Evolutionary conservation across 2,797 vertebrate species (phyloP).

Genomic region (Oreonectes daqikongensis): DNA sequence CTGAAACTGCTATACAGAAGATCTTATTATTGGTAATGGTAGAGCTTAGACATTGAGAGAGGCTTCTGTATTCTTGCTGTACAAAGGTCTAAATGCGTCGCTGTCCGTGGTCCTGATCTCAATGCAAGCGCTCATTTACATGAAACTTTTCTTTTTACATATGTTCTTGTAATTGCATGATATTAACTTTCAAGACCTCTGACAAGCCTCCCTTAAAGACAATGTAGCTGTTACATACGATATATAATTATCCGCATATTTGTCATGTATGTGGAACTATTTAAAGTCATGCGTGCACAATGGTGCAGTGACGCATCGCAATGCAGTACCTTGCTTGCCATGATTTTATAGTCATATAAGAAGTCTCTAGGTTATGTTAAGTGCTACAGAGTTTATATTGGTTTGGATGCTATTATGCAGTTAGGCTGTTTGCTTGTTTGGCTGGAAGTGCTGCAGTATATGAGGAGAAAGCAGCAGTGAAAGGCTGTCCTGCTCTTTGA

Average conservation of each 20-base stretch:
- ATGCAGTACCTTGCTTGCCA: not conserved
- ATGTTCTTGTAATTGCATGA: slow-evolving; percentile 27
- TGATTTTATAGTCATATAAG: slow-evolving; percentile 8
- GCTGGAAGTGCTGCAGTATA: not conserved
- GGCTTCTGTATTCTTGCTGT: not conserved
- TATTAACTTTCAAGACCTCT: slow-evolving; percentile 23
- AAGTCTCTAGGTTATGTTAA: not conserved
- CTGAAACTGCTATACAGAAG: not conserved
- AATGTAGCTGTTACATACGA: not conserved
- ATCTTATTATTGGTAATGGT: not conserved
- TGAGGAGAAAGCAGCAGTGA: slow-evolving; percentile 1
- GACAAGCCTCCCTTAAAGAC: slow-evolving; percentile 16
- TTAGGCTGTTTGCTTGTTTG: slow-evolving; percentile 8
- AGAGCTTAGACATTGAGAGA: not conserved
- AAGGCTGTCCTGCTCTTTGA: slow-evolving; percentile 22
- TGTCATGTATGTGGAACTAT: slow-evolving; percentile 9
- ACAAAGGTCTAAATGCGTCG: not conserved
- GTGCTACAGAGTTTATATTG: slow-evolving; percentile 1
- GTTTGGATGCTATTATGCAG: not conserved
- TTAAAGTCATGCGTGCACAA: not conserved
- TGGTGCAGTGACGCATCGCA: not conserved
- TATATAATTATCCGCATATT: slow-evolving; percentile 22
- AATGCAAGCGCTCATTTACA: slow-evolving; percentile 16
- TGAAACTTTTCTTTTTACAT: slow-evolving; percentile 12
- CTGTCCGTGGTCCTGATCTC: slow-evolving; percentile 11